Base-by-base conservation (phyloP, 2,797 vertebrate species). In the Semaprochilodus insignis region DNA sequence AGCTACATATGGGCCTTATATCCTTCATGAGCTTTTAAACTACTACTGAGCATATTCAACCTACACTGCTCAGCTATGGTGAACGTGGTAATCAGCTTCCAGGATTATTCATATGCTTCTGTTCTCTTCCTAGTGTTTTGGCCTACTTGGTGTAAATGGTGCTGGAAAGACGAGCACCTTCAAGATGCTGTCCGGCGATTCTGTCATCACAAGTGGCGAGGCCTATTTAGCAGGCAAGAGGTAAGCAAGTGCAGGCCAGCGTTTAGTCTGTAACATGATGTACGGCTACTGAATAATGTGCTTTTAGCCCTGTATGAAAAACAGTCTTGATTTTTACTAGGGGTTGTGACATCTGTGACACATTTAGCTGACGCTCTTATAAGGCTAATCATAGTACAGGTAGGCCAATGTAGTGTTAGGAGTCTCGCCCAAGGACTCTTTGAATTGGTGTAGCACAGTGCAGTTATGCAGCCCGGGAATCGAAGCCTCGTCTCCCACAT, bases 151-250 rank as follows among this genome's bases (percentile, higher is more conserved):
- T 11, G 98, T 99, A 66, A 99, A 99, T 1, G 98, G 98, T 67
- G 98, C 98, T 73, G 98, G 98, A 19, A 99, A 99, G 89, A 98
- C 98, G 34, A 99, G 97, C 76, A 99, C 97, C 70, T 99, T 99
- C 88, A 99, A 99, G 93, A 99, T 99, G 98, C 90, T 99, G 84
- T 99, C 97, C 8, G 98, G 98, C 87, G 98, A 99, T 88, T 92
- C 92, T 0, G 1, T 90, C 21, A 90, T 95, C 77, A 95, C 97
- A 21, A 92, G 94, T 77, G 98, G 97, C 79, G 97, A 99, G 87
- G 98, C 98, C 75, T 97, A 96, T 77, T 94, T 99, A 81, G 97
- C 96, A 51, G 96, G 97, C 86, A 96, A 98, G 87, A 99, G 97
- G 98, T 99, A 66, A 90, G 87, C 89, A 6, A 23, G 51, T 14